These are phyloP conservation scores for Mus spretus DNA, from an alignment of 2,797 vertebrate species.

Conservation along the genomic window DNA sequence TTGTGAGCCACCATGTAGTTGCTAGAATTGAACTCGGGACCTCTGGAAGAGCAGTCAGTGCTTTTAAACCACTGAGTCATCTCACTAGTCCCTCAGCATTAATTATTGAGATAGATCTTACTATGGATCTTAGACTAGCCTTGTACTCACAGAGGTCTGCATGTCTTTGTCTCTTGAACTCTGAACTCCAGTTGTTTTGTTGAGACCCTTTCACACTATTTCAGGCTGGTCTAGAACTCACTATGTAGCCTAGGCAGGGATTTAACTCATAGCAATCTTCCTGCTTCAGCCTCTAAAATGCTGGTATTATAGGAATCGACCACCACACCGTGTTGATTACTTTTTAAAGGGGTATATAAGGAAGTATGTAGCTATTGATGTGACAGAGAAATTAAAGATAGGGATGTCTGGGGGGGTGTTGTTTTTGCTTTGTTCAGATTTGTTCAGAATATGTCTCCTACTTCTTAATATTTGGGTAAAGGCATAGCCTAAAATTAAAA, in stretches of 20 bases:
- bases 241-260: neutral
- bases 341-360: neutral
- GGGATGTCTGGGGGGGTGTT: neutral
- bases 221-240: neutral
- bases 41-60: neutral
- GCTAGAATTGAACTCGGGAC: neutral
- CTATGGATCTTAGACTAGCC: no score
- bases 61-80: neutral
- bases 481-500: neutral
- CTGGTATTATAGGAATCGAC: neutral
- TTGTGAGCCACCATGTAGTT: neutral
- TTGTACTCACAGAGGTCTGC: neutral
- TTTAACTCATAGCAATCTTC: neutral
- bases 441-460: slow-evolving; percentile 7
- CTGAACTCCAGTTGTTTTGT: neutral
- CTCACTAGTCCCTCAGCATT: neutral
- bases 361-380: slow-evolving; percentile 12
- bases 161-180: neutral
- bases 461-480: slow-evolving; percentile 49
- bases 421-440: slow-evolving; percentile 31
- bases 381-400: slow-evolving; percentile 66
- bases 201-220: neutral
- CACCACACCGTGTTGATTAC: neutral
- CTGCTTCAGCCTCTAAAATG: neutral
- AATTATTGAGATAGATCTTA: neutral